Percentiles rank a stretch among this genome's conserved stretches.
phyloP scores from a whole-genome alignment of 2,888 invertebrate genomes.

The Venusia cambrica region DNA sequence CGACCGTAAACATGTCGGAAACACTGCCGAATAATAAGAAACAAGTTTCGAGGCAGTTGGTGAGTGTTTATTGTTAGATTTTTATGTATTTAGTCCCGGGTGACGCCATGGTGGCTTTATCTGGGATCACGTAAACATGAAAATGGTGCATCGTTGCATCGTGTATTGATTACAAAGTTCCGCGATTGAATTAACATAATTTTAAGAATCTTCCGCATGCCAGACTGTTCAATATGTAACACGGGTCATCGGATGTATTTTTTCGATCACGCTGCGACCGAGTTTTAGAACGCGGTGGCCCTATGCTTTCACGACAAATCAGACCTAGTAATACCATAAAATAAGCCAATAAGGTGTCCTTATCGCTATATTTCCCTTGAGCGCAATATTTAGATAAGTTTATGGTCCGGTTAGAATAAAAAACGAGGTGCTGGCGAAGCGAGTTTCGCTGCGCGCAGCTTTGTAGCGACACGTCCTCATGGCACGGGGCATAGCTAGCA shows the following conservation, averaged over 20 bases:
- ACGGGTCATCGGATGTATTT: conserved; percentile 71
- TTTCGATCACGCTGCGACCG: conserved; percentile 72
- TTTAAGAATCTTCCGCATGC: conserved; percentile 39
- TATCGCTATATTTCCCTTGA: conserved; percentile 75
- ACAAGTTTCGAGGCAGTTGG: conserved; percentile 83
- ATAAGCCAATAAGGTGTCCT: conserved; percentile 79
- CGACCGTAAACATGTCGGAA: conserved; percentile 80
- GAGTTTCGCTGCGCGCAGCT: conserved; percentile 49
- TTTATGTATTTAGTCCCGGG: conserved; percentile 80
- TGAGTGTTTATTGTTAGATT: conserved; percentile 79
- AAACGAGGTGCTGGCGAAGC: too few species aligned
- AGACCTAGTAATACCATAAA: too few species aligned
- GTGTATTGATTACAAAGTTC: conserved; percentile 75
- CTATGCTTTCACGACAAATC: conserved; percentile 79
- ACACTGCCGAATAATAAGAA: conserved; percentile 81
- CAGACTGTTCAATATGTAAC: conserved; percentile 48
- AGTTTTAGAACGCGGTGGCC: conserved; percentile 78
- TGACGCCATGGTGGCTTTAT: conserved; percentile 84
- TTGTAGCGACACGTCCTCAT: conserved; percentile 45
- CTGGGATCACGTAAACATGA: conserved; percentile 84
- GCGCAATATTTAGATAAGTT: conserved; percentile 60
- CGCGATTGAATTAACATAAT: conserved; percentile 42
- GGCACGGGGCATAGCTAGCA: conserved; percentile 55
- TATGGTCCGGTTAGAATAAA: conserved; percentile 47
- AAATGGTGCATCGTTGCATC: conserved; percentile 81